phyloP scores from a whole-genome alignment of 2,113 vertebrate species.

The Macquaria australasica region DNA sequence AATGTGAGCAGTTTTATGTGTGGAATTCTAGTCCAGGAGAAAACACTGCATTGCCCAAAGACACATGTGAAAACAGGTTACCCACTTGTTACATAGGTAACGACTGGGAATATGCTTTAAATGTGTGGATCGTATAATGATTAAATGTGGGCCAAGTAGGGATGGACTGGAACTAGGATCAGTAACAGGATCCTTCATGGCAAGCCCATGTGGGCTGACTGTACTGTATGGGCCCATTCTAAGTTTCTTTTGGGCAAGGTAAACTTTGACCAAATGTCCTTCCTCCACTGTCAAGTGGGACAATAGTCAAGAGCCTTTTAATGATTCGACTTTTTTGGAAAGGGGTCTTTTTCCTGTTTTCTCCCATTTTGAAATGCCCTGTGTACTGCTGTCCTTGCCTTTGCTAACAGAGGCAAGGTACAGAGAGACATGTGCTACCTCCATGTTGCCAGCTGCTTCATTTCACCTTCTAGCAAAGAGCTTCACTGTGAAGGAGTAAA shows the following conservation, averaged over 20 bases:
- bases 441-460: background rate
- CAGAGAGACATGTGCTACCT: background rate
- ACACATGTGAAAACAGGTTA: slow-evolving; percentile 1
- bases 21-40: background rate
- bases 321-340: background rate
- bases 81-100: background rate
- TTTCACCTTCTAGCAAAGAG: background rate
- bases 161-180: background rate
- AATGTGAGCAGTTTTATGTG: background rate
- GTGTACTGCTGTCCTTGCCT: background rate
- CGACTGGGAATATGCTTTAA: background rate
- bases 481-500: background rate
- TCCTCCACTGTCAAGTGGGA: background rate
- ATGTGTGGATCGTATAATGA: background rate
- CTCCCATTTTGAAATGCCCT: background rate
- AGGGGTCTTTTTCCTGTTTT: too few species aligned
- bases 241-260: background rate
- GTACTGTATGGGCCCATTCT: background rate
- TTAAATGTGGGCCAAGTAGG: background rate
- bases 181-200: background rate
- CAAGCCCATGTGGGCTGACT: background rate
- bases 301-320: background rate
- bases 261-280: background rate
- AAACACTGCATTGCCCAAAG: background rate
- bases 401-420: background rate